A percentile compares a stretch with the other conserved stretches of the same genome.
Evolutionary conservation across 1,140 invertebrate genomes (phyloP).

Genomic region (Capitella teleta): DNA sequence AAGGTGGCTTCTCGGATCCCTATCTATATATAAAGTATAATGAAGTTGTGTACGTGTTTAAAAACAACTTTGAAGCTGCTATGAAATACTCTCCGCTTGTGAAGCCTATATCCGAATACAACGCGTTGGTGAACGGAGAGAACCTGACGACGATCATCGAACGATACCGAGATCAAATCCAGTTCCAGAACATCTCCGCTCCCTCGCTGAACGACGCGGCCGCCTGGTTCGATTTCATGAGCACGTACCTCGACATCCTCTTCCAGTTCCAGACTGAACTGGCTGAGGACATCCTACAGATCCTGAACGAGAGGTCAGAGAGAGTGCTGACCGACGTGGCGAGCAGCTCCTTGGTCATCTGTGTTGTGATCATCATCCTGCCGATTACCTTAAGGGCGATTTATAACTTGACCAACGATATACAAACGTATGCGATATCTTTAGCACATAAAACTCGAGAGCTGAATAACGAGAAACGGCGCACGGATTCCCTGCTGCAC

Average conservation of each 20-base stretch:
- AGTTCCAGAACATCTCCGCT: background rate
- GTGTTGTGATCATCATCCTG: background rate
- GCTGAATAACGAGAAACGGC: constrained; percentile 29
- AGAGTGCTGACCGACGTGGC: too few relatives aligned
- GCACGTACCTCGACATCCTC: constrained; percentile 23
- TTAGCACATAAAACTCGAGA: constrained; percentile 35
- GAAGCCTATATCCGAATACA: too few relatives aligned
- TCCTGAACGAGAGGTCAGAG: too few relatives aligned
- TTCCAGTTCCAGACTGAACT: constrained; percentile 24
- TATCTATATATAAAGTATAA: too few relatives aligned
- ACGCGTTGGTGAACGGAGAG: background rate
- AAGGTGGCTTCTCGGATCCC: too few relatives aligned
- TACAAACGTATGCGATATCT: constrained; percentile 31
- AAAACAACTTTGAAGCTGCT: too few relatives aligned
- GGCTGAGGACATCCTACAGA: too few relatives aligned
- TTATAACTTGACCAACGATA: constrained; percentile 24
- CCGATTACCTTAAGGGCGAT: background rate
- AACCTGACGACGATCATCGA: background rate
- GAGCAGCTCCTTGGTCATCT: too few relatives aligned
- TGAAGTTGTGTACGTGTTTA: too few relatives aligned
- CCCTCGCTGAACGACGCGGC: constrained; percentile 13
- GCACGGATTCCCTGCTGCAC: constrained; percentile 34
- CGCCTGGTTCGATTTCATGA: constrained; percentile 30
- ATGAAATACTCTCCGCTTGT: too few relatives aligned
- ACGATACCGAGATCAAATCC: background rate